Conservation (phyloP, 2,888 invertebrate species). For the Macaria liturata region DNA sequence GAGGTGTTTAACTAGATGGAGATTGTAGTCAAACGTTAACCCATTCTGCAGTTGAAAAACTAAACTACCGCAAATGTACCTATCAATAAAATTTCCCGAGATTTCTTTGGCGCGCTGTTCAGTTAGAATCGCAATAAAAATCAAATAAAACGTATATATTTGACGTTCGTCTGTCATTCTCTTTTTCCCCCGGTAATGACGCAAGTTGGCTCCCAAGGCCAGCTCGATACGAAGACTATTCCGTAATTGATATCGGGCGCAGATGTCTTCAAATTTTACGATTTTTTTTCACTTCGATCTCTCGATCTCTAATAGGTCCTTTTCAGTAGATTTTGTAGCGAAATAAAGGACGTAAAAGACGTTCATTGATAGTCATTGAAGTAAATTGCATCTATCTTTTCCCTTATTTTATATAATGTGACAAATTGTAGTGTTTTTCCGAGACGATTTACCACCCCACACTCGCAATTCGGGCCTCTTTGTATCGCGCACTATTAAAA, state of each 20-base stretch:
- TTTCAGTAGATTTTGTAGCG: slow-evolving; percentile 9
- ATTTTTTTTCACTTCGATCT: slow-evolving; percentile 18
- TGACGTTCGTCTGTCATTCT: slow-evolving; percentile 34
- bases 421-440: slow-evolving; percentile 27
- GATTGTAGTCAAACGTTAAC: no score
- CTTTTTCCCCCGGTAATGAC: slow-evolving; percentile 52
- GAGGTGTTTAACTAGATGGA: no score
- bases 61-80: no score
- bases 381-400: no score
- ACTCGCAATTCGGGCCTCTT: slow-evolving; percentile 56
- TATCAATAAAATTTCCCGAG: no score
- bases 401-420: neutral
- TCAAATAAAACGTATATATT: neutral
- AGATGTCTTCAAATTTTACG: slow-evolving; percentile 30
- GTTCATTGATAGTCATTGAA: no score
- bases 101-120: no score
- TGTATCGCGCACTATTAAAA: slow-evolving; percentile 72
- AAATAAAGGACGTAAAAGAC: slow-evolving; percentile 1
- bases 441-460: slow-evolving; percentile 41
- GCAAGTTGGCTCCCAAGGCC: slow-evolving; percentile 44
- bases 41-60: no score
- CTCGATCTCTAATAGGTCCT: slow-evolving; percentile 11
- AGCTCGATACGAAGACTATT: slow-evolving; percentile 53
- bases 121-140: no score
- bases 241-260: slow-evolving; percentile 36